These are phyloP conservation scores for Gortyna flavago DNA, from an alignment of 2,888 invertebrate genomes.

Conservation along the genomic window DNA sequence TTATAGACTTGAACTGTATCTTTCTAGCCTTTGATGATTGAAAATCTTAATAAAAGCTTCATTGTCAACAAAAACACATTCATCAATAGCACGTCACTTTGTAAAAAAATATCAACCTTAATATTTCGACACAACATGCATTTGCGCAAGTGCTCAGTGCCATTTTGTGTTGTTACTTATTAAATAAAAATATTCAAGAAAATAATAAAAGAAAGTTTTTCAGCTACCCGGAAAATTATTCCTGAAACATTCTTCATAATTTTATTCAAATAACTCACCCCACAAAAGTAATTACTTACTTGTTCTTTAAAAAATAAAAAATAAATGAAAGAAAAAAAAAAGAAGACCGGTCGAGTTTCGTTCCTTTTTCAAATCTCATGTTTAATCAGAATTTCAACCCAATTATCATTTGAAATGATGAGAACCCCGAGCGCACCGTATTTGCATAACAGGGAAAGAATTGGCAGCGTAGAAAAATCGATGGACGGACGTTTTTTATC, in stretches of 20 bases:
- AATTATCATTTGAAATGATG: constrained; percentile 62
- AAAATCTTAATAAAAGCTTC: neutral
- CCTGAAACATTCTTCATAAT: constrained; percentile 14
- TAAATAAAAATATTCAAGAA: constrained; percentile 10
- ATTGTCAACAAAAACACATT: neutral
- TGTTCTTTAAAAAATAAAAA: constrained; percentile 1
- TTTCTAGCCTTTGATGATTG: no score
- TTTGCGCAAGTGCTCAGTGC: neutral
- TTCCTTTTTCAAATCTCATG: constrained; percentile 42
- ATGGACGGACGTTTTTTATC: constrained; percentile 20
- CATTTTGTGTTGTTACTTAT: neutral
- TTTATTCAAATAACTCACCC: neutral
- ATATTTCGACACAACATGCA: neutral
- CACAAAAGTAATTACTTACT: constrained; percentile 24
- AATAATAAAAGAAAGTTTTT: neutral
- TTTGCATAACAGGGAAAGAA: constrained; percentile 54
- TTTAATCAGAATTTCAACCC: constrained; percentile 43
- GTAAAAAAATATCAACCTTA: neutral
- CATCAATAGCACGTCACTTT: neutral
- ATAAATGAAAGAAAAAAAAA: constrained; percentile 7
- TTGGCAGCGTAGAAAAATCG: constrained; percentile 32
- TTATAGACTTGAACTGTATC: no score
- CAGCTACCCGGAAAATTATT: neutral
- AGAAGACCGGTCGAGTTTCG: neutral
- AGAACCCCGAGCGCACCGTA: constrained; percentile 22